A percentile compares a stretch with the other conserved stretches of the same genome.
Conservation (phyloP, 2,113 vertebrate species). For the Oryzias curvinotus region DNA sequence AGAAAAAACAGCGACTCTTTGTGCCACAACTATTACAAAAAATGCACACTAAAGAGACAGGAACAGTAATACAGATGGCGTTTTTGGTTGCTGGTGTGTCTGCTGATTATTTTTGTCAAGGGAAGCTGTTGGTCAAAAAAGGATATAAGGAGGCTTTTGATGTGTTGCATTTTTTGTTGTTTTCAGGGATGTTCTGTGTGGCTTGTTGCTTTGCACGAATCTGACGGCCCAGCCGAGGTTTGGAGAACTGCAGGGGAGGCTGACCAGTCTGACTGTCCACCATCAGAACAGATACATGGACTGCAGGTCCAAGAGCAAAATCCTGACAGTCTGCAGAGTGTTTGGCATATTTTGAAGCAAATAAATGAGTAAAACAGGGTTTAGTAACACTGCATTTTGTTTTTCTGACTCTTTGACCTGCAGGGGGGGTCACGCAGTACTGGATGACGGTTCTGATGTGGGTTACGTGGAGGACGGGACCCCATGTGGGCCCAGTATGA, state of each 20-base stretch:
- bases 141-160: background rate
- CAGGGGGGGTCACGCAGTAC: conserved; percentile 90
- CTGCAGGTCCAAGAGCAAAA: conserved; percentile 86
- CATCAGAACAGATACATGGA: conserved; percentile 94
- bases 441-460: conserved; percentile 90
- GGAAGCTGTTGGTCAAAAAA: background rate
- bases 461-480: conserved; percentile 96
- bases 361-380: background rate
- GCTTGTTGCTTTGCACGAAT: conserved; percentile 92
- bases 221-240: conserved; percentile 84
- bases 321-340: background rate
- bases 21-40: too few relatives aligned
- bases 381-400: background rate
- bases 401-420: background rate
- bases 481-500: conserved; percentile 94
- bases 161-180: background rate
- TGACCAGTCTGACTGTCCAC: conserved; percentile 90
- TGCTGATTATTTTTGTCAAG: too few relatives aligned
- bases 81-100: too few relatives aligned
- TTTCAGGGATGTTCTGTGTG: conserved; percentile 92
- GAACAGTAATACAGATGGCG: too few relatives aligned
- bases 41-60: too few relatives aligned
- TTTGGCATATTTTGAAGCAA: too few relatives aligned
- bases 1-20: too few relatives aligned
- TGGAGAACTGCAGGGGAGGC: conserved; percentile 87